These are phyloP conservation scores for Emberiza fucata DNA, from an alignment of 2,113 vertebrate genomes.

Conservation along the genomic window DNA sequence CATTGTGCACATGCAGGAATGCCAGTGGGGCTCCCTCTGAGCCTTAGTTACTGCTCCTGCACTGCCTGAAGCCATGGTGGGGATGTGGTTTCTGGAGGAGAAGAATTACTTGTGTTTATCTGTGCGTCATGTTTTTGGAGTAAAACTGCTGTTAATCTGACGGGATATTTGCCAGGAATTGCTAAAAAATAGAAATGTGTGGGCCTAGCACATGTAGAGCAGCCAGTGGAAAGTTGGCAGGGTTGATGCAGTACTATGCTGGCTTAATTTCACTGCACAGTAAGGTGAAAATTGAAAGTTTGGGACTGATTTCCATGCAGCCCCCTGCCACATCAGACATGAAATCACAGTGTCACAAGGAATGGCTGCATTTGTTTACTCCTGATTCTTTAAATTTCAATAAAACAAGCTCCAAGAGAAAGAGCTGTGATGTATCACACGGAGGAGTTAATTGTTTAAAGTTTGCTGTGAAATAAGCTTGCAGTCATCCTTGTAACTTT, in stretches of 20 bases:
- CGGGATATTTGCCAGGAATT: conserved; percentile 52
- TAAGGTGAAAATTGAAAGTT: conserved; percentile 8
- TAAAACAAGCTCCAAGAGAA: neutral
- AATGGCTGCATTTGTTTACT: neutral
- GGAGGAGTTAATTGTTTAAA: neutral
- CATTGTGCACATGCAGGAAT: accelerated
- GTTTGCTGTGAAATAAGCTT: neutral
- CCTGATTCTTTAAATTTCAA: neutral
- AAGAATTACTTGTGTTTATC: neutral
- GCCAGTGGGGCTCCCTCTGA: neutral
- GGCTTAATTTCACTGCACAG: conserved; percentile 1
- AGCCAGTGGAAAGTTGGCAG: conserved; percentile 56
- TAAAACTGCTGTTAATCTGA: conserved; percentile 24
- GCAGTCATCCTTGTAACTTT: neutral
- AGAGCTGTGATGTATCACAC: neutral
- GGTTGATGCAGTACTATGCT: neutral
- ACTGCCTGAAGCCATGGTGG: neutral
- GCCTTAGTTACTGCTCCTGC: neutral
- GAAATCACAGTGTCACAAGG: neutral
- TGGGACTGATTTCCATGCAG: neutral
- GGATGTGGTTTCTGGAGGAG: conserved; percentile 1
- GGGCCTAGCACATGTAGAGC: neutral
- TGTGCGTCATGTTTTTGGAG: neutral
- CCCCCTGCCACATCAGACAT: neutral
- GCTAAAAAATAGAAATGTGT: conserved; percentile 47